Base-by-base conservation (phyloP, 2,113 vertebrate genomes). In the Saimiri boliviensis region DNA sequence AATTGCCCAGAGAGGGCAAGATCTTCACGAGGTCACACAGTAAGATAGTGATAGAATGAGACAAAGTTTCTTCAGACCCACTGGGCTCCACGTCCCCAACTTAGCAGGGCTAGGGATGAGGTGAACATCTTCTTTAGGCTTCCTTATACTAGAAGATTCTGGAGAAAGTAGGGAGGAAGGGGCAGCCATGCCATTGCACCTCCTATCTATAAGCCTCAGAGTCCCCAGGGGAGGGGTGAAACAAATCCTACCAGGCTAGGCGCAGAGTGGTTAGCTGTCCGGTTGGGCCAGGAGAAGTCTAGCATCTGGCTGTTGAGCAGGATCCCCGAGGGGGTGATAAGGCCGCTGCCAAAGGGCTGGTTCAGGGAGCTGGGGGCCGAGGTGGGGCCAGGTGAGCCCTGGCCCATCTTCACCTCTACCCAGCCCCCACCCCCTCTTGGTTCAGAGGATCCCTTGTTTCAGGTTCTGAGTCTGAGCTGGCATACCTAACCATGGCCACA, bases 251-350 rank as follows among this genome's bases (percentile, higher is more conserved):
- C 99, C 98, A 88, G 99, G 88, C 96, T 98, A 54, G 98, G 96
- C 1, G 97, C 97, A 11, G 99, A 98, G 83, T 96, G 97, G 96
- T 99, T 99, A 32, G 87, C 96, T 21, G 99, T 99, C 98, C 99
- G 99, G 96, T 99, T 99, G 40, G 99, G 98, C 99, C 99, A 99
- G 74, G 99, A 99, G 98, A 99, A 99, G 97, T 99, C 99, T 98
- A 99, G 97, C 98, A 99, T 99, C 98, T 99, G 99, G 97, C 99
- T 99, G 98, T 99, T 99, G 45, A 99, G 98, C 73, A 99, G 99
- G 93, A 99, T 99, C 94, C 99, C 99, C 4, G 99, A 99, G 25
- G 99, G 97, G 11, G 99, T 99, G 96, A 99, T 98, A 93, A 99
- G 99, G 81, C 99, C 98, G 66, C 99, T 99, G 93, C 99, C 99